Percentiles rank a stretch among this genome's conserved stretches.
These are phyloP conservation scores for Parazoanthus swiftii DNA, from an alignment of 92 coral and sea anemone species.

Conservation along the genomic window DNA sequence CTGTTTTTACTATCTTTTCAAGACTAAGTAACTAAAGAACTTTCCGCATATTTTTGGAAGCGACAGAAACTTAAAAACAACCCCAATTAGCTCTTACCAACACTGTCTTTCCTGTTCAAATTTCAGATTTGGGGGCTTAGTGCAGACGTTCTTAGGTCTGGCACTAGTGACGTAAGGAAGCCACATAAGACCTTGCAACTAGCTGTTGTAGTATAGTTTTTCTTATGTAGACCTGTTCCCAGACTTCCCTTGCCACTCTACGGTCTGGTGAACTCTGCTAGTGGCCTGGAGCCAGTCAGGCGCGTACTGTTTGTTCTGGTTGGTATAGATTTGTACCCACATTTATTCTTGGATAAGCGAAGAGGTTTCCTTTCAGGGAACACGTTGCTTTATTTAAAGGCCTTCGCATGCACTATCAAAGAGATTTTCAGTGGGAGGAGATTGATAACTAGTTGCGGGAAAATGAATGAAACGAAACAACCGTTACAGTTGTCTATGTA, in stretches of 20 bases:
- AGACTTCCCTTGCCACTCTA: background rate
- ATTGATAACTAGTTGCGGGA: too few relatives aligned
- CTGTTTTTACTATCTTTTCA: too few relatives aligned
- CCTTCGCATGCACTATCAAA: background rate
- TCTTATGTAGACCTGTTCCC: background rate
- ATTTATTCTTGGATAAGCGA: background rate
- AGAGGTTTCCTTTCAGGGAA: background rate
- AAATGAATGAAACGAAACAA: too few relatives aligned
- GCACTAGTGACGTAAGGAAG: background rate
- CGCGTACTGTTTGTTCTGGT: background rate
- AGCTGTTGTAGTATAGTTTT: background rate
- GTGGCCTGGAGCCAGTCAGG: background rate
- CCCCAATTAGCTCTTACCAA: background rate
- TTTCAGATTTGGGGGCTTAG: background rate
- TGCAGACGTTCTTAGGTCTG: slow-evolving; percentile 1
- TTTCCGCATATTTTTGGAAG: background rate
- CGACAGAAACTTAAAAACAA: background rate
- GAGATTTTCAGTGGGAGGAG: background rate
- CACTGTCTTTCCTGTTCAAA: background rate
- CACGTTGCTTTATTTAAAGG: background rate
- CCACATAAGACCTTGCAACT: background rate
- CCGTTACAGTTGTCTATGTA: background rate
- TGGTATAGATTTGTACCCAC: background rate
- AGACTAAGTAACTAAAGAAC: too few relatives aligned
- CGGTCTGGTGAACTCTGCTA: background rate